Evolutionary conservation across 2,888 invertebrate species (phyloP), one percentile per base, ranked within the genome.

Genomic region (Urechis unicinctus): DNA sequence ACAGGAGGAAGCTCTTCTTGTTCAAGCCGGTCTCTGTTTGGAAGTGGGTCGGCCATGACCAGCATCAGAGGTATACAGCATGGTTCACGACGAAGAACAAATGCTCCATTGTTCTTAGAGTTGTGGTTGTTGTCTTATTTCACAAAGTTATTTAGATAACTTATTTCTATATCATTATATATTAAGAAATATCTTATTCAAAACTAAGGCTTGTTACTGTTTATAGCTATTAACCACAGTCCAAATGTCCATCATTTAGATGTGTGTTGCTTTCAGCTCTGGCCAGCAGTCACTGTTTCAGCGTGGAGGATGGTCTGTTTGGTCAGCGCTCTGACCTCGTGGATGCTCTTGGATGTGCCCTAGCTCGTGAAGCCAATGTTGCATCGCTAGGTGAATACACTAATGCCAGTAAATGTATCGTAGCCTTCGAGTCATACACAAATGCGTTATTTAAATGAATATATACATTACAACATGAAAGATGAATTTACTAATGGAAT

Each of bases 321-420:
- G 62, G 58, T 46, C 66, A 68, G 25, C 65, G 75, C 42, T 66
- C 67, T 45, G 77, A 77, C 50, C 66, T 77, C 13, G 63, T 69
- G 21, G 77, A 77, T 61, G 74, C 75, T 21, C 71, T 72, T 1
- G 69, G 68, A 29, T 74, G 75, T 61, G 67, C 74, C 41, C 56
- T 77, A 13, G 73, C 73, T 3, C 59, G 73, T 48, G 74, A 75
- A 2, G 68, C 72, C 3, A 60, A 69, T 17, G 58, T 61, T 55
- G 1, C 64, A 71, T 77, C 74, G 28, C 61, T 71, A 1, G 50
- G 53, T 58, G 24, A 53, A 47, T 30, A 31, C 30, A 24, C 6
- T 36, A 36, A 9, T 9, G 36, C 17, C 36, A 36, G 9, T 36
- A 17, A 36, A n/a, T n/a, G n/a, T n/a, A n/a, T n/a, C n/a, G n/a